Evolutionary conservation across 1,140 invertebrate genomes (phyloP).

Genomic region (Wiebesia pumilae): DNA sequence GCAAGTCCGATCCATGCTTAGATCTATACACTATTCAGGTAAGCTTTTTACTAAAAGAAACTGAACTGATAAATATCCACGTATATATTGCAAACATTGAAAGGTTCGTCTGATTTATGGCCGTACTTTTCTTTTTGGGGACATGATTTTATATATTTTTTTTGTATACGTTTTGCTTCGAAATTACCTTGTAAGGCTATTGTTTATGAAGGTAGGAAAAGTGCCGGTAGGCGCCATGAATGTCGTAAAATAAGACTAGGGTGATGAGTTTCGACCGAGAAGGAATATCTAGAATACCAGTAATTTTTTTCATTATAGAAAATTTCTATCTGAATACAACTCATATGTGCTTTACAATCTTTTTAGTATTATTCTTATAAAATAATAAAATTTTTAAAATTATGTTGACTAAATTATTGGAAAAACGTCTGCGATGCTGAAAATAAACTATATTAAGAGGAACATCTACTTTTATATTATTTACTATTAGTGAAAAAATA

Average conservation of each 20-base stretch:
- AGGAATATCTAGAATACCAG: constrained; percentile 25
- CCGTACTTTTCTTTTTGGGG: constrained; percentile 4
- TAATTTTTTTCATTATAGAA: too few species aligned
- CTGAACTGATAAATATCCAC: background rate
- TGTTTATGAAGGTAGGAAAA: constrained; percentile 5
- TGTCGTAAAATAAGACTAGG: constrained; percentile 1
- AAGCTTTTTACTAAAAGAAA: background rate
- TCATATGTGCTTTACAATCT: too few species aligned
- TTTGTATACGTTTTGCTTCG: background rate
- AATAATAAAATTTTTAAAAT: too few species aligned
- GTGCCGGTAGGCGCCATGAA: background rate
- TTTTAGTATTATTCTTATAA: too few species aligned
- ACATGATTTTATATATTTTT: constrained; percentile 6
- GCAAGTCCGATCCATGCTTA: background rate
- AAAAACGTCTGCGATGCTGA: too few species aligned
- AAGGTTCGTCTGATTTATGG: background rate
- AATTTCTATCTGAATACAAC: too few species aligned
- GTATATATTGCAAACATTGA: background rate
- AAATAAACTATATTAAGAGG: too few species aligned
- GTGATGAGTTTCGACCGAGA: constrained; percentile 1
- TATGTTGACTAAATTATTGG: too few species aligned
- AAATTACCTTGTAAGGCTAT: background rate
- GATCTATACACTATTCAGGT: background rate
- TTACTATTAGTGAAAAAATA: too few species aligned
- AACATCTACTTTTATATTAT: too few species aligned